Base-by-base conservation (phyloP, 2,797 vertebrate genomes). In the Muscicapa striata region DNA sequence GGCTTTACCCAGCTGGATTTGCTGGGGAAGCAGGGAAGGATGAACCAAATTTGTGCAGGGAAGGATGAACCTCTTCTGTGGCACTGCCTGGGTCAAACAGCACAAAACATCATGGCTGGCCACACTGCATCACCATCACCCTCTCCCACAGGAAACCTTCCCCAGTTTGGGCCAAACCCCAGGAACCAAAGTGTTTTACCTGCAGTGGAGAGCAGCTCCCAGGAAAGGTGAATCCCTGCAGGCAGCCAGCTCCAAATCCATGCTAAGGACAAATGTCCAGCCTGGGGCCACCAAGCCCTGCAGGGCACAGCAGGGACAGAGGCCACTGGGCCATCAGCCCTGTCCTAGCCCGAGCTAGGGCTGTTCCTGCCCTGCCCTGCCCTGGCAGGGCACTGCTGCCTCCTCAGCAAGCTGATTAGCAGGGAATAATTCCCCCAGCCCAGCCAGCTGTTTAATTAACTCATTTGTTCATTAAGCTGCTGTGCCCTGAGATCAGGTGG, bases 221-320 rank as follows among this genome's bases (percentile, higher is more conserved):
- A 27, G 83, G 72, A 32, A 34, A 58, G 54, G 59, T 5, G 22
- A 57, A 76, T 57, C 79, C 72, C 72, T 46, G 27, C 27, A 19
- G 15, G 15, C 13, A 32, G 9, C 36, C 13, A 32, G 9, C 36
- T 59, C 7, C 2, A 29, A 81, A 38, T 3, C 82, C 82, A 26
- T 51, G 69, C 85, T 74, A 16, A 32, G 58, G 62, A 19, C 38
- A 20, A 74, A 34, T 3, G 1, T 19, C 78, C 66, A 6, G n/a
- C 57, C 11, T 0, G 4, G 51, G 64, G 36, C 11, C 51, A 3
- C n/a, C 0, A 1, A 85, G 62, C 77, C 48, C 59, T 1, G 6
- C 2, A 0, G 30, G 24, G 40, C 48, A 11, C 76, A 12, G 0
- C 1, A 40, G 2, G 2, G 38, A 5, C 61, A 43, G 3, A 11